Evolutionary conservation across 2,888 invertebrate species (phyloP).

Genomic region (Drosophila algonquin): DNA sequence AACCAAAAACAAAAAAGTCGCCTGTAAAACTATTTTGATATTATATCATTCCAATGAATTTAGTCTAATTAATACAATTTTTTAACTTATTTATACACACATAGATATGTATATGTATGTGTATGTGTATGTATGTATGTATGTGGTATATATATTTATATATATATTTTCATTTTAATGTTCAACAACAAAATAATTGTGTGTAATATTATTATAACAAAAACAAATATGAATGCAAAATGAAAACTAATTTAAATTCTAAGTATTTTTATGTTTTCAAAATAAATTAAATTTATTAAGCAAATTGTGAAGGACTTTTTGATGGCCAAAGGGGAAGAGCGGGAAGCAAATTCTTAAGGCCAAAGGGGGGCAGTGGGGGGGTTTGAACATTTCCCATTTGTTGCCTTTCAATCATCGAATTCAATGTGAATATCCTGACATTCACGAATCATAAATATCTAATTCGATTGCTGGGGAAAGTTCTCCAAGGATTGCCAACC

Average conservation of each 20-base stretch:
- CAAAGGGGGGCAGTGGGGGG: not conserved
- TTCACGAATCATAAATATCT: not conserved
- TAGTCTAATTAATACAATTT: slow-evolving; percentile 81
- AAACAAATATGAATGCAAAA: slow-evolving; percentile 36
- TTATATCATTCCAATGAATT: slow-evolving; percentile 83
- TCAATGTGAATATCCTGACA: slow-evolving; percentile 11
- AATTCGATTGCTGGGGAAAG: not conserved
- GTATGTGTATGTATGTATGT: slow-evolving; percentile 47
- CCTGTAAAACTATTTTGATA: slow-evolving; percentile 80
- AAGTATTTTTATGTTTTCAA: slow-evolving; percentile 80
- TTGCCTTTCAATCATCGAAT: slow-evolving; percentile 1
- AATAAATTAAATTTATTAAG: slow-evolving; percentile 81
- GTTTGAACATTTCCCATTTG: not conserved
- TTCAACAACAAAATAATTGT: slow-evolving; percentile 60
- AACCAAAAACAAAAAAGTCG: slow-evolving; percentile 41
- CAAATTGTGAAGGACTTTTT: slow-evolving; percentile 25
- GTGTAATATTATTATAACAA: slow-evolving; percentile 45
- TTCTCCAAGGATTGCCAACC: not conserved
- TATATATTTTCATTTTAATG: slow-evolving; percentile 77
- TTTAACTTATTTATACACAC: slow-evolving; percentile 79
- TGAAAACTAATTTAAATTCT: slow-evolving; percentile 55
- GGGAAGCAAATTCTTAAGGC: too few relatives aligned
- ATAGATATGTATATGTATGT: slow-evolving; percentile 56
- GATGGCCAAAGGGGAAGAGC: not conserved
- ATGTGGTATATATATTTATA: slow-evolving; percentile 62